phyloP scores from a whole-genome alignment of 2,888 invertebrate species.

The Apamea monoglypha region DNA sequence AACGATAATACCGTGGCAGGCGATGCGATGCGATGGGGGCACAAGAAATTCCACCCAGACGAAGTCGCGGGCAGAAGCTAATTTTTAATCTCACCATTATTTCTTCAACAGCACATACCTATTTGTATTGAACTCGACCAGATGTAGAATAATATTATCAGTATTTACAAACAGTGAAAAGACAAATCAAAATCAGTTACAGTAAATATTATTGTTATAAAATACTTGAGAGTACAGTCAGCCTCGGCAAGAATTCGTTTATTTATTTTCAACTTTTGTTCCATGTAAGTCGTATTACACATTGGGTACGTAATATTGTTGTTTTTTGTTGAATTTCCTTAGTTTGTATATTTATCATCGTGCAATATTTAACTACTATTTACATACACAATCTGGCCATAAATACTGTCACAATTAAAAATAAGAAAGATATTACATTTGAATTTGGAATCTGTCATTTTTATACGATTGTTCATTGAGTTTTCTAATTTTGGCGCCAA shows the following conservation, averaged over 20 bases:
- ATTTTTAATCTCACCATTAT: neutral
- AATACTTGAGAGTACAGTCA: neutral
- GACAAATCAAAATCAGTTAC: no score
- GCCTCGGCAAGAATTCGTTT: neutral
- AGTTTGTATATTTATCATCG: neutral
- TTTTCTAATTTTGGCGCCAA: no score
- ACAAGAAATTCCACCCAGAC: no score
- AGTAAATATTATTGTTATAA: conserved; percentile 1
- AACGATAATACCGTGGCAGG: no score
- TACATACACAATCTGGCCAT: no score
- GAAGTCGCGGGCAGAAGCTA: no score
- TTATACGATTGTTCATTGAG: no score
- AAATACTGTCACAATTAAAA: no score
- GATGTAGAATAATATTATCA: neutral
- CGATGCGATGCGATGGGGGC: no score
- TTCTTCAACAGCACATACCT: neutral
- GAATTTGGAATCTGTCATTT: no score
- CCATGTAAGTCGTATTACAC: neutral
- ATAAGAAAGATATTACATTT: no score
- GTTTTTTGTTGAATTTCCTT: conserved; percentile 7
- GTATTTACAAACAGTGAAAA: neutral
- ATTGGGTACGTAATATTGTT: neutral
- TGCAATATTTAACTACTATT: neutral
- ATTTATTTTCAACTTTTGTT: neutral
- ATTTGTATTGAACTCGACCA: conserved; percentile 4